Evolutionary conservation across 1,140 invertebrate species (phyloP).

Genomic region (Aplysia californica): DNA sequence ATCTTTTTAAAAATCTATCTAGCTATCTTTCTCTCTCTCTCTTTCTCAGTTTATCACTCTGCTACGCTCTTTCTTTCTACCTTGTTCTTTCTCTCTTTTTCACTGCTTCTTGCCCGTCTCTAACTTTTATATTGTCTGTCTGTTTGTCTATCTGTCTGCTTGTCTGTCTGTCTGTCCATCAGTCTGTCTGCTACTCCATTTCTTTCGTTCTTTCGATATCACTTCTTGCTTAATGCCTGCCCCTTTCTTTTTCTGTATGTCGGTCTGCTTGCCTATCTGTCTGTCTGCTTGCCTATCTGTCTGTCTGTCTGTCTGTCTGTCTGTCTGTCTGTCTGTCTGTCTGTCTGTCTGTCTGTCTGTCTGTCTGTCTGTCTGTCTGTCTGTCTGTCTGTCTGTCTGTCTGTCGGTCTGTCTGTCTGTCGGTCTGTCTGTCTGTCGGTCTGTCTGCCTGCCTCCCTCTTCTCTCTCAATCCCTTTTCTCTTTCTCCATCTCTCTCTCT

Average conservation of each 20-base stretch:
- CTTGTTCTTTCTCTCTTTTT: no score
- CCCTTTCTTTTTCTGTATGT: constrained; percentile 2
- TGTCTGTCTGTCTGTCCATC: no score
- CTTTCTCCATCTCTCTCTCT: not conserved
- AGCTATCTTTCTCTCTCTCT: no score
- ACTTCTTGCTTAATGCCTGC: no score
- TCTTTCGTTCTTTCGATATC: no score
- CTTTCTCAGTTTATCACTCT: no score
- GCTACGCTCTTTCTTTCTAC: no score
- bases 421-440: not conserved
- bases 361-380: not conserved
- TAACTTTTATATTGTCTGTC: no score
- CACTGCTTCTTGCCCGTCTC: no score
- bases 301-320: not conserved
- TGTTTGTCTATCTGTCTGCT: no score
- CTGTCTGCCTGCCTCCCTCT: not conserved
- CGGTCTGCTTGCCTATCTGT: not conserved
- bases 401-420: not conserved
- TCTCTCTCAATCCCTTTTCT: not conserved
- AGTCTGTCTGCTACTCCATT: no score
- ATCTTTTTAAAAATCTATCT: no score
- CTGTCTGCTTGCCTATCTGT: not conserved
- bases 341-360: not conserved
- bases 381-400: not conserved
- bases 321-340: not conserved